phyloP scores from a whole-genome alignment of 2,797 vertebrate genomes.

The Stomatorhinus walkeri region DNA sequence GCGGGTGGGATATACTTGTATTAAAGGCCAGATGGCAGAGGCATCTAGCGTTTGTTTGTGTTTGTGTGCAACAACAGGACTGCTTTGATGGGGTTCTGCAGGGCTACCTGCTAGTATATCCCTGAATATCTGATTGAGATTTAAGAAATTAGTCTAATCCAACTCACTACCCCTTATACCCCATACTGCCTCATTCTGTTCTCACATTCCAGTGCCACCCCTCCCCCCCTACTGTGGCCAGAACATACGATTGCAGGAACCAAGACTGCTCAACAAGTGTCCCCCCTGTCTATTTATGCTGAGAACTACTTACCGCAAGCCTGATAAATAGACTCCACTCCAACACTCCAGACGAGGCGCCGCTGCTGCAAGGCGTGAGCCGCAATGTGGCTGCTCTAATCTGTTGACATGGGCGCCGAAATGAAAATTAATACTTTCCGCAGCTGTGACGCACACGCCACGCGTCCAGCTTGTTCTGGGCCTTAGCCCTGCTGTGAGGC shows the following conservation, averaged over 20 bases:
- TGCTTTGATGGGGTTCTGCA: slow-evolving; percentile 15
- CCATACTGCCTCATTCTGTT: slow-evolving; percentile 46
- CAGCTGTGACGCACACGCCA: neutral
- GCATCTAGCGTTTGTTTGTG: slow-evolving; percentile 17
- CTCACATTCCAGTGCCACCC: neutral
- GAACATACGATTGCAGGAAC: neutral
- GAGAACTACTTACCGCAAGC: neutral
- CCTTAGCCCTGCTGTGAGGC: neutral
- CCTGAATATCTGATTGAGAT: slow-evolving; percentile 15
- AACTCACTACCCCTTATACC: slow-evolving; percentile 11
- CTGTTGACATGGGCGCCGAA: neutral
- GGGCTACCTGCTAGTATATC: neutral
- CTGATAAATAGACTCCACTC: neutral
- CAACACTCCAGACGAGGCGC: neutral
- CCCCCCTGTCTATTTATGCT: neutral
- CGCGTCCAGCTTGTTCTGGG: neutral
- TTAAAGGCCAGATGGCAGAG: neutral
- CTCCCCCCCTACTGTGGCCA: neutral
- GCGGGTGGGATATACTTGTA: neutral
- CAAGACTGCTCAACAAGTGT: neutral
- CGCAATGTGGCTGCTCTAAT: neutral
- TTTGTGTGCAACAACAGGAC: neutral
- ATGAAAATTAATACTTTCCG: neutral
- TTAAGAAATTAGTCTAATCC: neutral
- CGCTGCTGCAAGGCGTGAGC: neutral